Evolutionary conservation across 2,888 invertebrate species (phyloP).

Genomic region (Anthrax anthrax): DNA sequence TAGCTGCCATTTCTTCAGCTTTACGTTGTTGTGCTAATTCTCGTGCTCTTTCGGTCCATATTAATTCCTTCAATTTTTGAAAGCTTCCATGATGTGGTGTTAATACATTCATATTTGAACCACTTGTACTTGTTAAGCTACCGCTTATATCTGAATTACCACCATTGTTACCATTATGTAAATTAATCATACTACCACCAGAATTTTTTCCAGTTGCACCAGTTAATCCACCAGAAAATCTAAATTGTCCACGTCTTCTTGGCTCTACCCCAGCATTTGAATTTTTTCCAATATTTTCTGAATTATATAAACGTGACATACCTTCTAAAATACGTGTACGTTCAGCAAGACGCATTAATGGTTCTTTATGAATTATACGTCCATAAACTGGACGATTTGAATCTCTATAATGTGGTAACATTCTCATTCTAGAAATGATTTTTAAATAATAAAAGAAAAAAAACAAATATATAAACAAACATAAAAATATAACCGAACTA

Average conservation of each 20-base stretch:
- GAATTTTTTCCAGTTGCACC: slow-evolving; percentile 14
- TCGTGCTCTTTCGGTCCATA: slow-evolving; percentile 59
- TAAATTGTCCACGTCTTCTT: slow-evolving; percentile 16
- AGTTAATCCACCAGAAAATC: slow-evolving; percentile 23
- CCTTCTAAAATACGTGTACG: slow-evolving; percentile 39
- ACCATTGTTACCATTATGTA: not conserved
- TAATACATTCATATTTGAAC: slow-evolving; percentile 16
- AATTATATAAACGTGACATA: slow-evolving; percentile 37
- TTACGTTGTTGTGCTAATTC: slow-evolving; percentile 62
- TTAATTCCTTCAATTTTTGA: slow-evolving; percentile 65
- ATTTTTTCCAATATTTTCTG: slow-evolving; percentile 18
- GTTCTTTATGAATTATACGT: slow-evolving; percentile 55
- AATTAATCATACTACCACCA: not conserved
- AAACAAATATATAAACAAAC: not conserved
- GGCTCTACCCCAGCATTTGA: slow-evolving; percentile 1
- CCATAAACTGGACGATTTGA: slow-evolving; percentile 50
- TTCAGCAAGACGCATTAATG: slow-evolving; percentile 36
- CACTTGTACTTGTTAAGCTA: not conserved
- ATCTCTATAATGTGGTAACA: slow-evolving; percentile 30
- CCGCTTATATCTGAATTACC: not conserved
- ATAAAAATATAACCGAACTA: not conserved
- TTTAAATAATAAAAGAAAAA: not conserved
- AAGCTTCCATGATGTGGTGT: slow-evolving; percentile 38
- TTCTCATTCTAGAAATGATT: slow-evolving; percentile 25
- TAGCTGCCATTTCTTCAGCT: slow-evolving; percentile 56